Conservation (phyloP, 2,888 invertebrate species). For the Amphipoea oculea region DNA sequence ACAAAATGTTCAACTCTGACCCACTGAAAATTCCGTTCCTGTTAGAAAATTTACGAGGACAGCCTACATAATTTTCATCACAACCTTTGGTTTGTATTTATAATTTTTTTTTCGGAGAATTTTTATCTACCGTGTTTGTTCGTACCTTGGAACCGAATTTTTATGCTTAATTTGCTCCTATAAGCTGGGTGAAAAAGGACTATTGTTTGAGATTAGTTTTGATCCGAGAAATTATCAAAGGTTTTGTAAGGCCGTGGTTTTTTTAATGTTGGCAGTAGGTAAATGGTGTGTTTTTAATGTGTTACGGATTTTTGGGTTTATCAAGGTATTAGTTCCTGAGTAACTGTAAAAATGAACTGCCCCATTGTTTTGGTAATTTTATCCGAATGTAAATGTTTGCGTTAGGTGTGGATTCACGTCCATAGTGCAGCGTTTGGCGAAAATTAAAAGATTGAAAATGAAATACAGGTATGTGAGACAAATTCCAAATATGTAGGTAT, state of each 20-base stretch:
- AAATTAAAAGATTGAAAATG: not conserved
- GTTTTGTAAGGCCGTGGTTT: not conserved
- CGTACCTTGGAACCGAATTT: constrained; percentile 33
- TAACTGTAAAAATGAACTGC: not conserved
- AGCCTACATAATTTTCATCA: constrained; percentile 50
- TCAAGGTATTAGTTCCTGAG: not conserved
- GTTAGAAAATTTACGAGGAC: constrained; percentile 59
- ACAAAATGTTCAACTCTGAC: constrained; percentile 20
- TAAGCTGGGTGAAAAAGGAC: constrained; percentile 20
- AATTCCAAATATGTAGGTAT: not conserved
- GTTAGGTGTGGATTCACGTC: not conserved
- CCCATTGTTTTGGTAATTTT: not conserved
- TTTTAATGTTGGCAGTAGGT: constrained; percentile 13
- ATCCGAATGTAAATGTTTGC: not conserved
- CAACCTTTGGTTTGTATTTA: constrained; percentile 47
- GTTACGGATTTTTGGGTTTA: not conserved
- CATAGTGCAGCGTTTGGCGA: not conserved
- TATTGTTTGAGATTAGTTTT: constrained; percentile 16
- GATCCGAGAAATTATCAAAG: constrained; percentile 25
- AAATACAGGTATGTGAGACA: not conserved
- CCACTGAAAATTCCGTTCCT: constrained; percentile 40
- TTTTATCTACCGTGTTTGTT: constrained; percentile 56
- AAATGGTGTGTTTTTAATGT: constrained; percentile 2
- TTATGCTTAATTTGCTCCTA: constrained; percentile 32
- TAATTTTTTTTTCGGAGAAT: constrained; percentile 56